Evolutionary conservation across 2,113 vertebrate genomes (phyloP).

Genomic region (Anarhynchus alexandrinus): DNA sequence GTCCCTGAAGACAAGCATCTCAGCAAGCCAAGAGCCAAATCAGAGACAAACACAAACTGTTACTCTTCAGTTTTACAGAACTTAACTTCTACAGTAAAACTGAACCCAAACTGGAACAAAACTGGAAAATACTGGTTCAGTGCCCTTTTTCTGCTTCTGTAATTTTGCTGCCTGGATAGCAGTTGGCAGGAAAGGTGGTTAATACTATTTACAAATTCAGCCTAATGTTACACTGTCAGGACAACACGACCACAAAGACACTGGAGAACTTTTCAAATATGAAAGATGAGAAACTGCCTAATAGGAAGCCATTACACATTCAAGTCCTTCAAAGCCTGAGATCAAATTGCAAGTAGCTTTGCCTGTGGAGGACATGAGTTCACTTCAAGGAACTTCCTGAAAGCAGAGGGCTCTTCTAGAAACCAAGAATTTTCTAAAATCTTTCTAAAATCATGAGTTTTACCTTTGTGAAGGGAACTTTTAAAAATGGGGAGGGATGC

Average conservation of each 20-base stretch:
- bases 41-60: not conserved
- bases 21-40: not conserved
- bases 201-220: not conserved
- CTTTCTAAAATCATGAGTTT: not conserved
- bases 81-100: not conserved
- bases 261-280: not conserved
- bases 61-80: not conserved
- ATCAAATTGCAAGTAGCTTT: not conserved
- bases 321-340: not conserved
- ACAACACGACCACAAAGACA: not conserved
- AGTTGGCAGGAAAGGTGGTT: not conserved
- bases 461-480: not conserved
- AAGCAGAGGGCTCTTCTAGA: not conserved
- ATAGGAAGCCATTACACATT: not conserved
- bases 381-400: not conserved
- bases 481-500: not conserved
- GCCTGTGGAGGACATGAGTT: not conserved
- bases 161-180: not conserved
- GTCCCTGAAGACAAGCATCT: not conserved
- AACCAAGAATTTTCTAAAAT: not conserved
- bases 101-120: not conserved
- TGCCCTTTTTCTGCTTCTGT: not conserved
- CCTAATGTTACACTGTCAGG: not conserved
- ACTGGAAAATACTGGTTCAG: not conserved
- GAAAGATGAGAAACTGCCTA: not conserved